These are phyloP conservation scores for Didymodactylos carnosus DNA, from an alignment of 2,888 invertebrate genomes.

Conservation along the genomic window DNA sequence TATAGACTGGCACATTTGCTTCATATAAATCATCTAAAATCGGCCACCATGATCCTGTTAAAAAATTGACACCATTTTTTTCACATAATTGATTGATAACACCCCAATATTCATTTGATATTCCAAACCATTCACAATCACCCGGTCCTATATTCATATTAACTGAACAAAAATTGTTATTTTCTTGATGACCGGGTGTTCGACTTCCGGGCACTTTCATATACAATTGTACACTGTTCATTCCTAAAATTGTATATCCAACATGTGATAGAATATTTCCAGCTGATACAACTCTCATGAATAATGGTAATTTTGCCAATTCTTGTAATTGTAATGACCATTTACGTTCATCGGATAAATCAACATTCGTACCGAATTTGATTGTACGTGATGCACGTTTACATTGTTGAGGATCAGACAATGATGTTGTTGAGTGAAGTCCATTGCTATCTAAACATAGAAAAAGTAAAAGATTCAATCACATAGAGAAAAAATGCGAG, in stretches of 20 bases:
- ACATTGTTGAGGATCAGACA: no score
- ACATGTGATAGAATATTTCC: slow-evolving; percentile 96
- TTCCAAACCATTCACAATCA: slow-evolving; percentile 98
- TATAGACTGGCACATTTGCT: slow-evolving; percentile 84
- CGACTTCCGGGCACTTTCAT: slow-evolving; percentile 57
- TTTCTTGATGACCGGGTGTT: slow-evolving; percentile 76
- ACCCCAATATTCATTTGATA: slow-evolving; percentile 94
- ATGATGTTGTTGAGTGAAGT: no score
- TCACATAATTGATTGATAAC: slow-evolving; percentile 77
- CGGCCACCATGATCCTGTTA: slow-evolving; percentile 98
- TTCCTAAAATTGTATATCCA: slow-evolving; percentile 89
- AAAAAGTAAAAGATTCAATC: no score
- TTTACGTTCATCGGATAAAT: slow-evolving; percentile 86
- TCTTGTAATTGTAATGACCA: slow-evolving; percentile 83
- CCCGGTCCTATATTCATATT: slow-evolving; percentile 98
- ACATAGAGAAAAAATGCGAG: no score
- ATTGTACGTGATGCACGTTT: no score
- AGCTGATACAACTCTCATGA: slow-evolving; percentile 90
- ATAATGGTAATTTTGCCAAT: slow-evolving; percentile 82
- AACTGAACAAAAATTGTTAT: slow-evolving; percentile 92
- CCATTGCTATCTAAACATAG: no score
- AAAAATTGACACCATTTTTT: slow-evolving; percentile 68
- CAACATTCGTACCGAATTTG: slow-evolving; percentile 94
- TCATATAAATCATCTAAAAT: slow-evolving; percentile 75
- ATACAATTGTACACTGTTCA: slow-evolving; percentile 96